A percentile compares a stretch with the other conserved stretches of the same genome.
Conservation (phyloP, 2,888 invertebrate species). For the Atrina japonica region DNA sequence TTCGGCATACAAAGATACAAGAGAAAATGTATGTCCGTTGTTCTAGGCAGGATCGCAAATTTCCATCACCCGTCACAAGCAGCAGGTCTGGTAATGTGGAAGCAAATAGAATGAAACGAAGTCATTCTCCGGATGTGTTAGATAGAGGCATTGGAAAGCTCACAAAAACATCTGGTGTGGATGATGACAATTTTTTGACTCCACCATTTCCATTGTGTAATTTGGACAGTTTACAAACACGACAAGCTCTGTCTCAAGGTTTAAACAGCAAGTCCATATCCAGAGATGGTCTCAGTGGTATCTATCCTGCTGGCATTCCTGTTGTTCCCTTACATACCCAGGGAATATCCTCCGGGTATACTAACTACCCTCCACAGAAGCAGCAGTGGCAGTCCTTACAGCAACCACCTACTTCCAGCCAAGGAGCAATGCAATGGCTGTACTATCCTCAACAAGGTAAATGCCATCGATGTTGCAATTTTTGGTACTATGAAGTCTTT, state of each 20-base stretch:
- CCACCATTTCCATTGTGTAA: conserved; percentile 47
- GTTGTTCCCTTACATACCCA: neutral
- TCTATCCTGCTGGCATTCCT: conserved; percentile 21
- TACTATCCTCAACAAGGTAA: conserved; percentile 51
- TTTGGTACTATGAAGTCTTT: no score
- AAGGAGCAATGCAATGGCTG: conserved; percentile 46
- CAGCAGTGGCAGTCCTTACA: neutral
- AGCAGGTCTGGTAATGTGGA: conserved; percentile 20
- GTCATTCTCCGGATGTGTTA: conserved; percentile 50
- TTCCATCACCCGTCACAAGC: conserved; percentile 47
- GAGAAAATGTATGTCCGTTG: conserved; percentile 63
- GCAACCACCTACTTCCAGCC: neutral
- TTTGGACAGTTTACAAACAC: neutral
- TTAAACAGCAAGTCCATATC: conserved; percentile 1
- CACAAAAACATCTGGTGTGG: conserved; percentile 15
- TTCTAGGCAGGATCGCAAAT: conserved; percentile 58
- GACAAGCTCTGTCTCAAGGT: neutral
- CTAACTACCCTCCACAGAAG: neutral
- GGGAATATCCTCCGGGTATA: neutral
- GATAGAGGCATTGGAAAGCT: conserved; percentile 9
- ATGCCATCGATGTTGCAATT: no score
- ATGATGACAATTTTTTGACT: conserved; percentile 35
- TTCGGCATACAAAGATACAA: conserved; percentile 64
- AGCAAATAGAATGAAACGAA: conserved; percentile 49
- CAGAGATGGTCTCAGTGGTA: neutral